A percentile compares a stretch with the other conserved stretches of the same genome.
Evolutionary conservation across 2,888 invertebrate genomes (phyloP).

Genomic region (Acholoe squamosa): DNA sequence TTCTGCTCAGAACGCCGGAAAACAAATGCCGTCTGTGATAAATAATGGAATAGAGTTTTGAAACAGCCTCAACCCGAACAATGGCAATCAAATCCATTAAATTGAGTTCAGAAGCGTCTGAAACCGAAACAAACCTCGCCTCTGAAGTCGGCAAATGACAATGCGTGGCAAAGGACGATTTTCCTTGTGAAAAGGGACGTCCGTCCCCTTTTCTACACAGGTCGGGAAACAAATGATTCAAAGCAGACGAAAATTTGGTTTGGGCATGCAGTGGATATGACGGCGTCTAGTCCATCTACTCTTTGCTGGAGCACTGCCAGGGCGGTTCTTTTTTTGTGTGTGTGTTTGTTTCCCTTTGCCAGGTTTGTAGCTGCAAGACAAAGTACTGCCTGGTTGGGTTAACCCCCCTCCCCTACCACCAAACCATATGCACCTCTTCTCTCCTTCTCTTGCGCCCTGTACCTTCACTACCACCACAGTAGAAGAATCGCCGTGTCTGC

Average conservation of each 20-base stretch:
- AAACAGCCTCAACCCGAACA: background rate
- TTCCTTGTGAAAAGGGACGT: background rate
- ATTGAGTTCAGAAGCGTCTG: background rate
- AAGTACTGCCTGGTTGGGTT: background rate
- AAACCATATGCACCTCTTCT: background rate
- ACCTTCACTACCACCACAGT: background rate
- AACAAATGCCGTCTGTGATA: background rate
- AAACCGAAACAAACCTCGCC: background rate
- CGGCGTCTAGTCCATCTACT: background rate
- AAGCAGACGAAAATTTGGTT: background rate
- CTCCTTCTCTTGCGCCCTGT: background rate
- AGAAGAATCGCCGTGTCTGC: background rate
- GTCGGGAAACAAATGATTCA: background rate
- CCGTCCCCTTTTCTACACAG: background rate
- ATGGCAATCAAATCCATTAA: background rate
- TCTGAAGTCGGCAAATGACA: background rate
- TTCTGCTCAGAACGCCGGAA: background rate
- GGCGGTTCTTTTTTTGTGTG: background rate
- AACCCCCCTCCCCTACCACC: background rate
- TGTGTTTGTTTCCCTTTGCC: constrained; percentile 28
- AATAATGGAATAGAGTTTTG: background rate
- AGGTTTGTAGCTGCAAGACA: background rate
- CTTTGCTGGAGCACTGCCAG: background rate
- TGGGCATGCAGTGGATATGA: background rate
- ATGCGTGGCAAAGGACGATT: constrained; percentile 4